Evolutionary conservation across 2,888 invertebrate genomes (phyloP), one percentile per base, ranked within the genome.

Genomic region (Luffia ferchaultella): DNA sequence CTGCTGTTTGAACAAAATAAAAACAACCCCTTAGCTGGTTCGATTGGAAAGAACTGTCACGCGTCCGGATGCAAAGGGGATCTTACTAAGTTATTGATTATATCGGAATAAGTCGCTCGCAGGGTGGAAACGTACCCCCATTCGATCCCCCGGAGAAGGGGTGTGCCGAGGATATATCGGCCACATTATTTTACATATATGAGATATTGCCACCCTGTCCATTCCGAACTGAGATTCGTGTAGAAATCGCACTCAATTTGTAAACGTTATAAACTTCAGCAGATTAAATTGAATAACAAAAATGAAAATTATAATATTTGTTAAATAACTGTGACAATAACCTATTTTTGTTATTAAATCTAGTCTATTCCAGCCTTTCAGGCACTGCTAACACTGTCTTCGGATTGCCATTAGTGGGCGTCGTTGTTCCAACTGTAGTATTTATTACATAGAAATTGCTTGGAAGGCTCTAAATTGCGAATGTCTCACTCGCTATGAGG

Each of bases 1-100:
- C 68, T 59, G 42, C 63, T 80, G 74, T 83, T 82, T 82, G 82
- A 76, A 78, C 75, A 77, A 73, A 78, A 76, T 68, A 73, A 67
- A 68, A 67, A 62, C 74, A 70, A 70, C 67, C 67, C 73, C 76
- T 73, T 75, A 72, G 68, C 70, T 62, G 58, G 57, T 60, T 71
- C 70, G 76, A 77, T 75, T 77, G 72, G 76, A 68, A 73, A 70
- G 68, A 78, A 78, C 79, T 83, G 83, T 82, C 83, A 80, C 80
- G 73, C 70, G 74, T 70, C 67, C 75, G 77, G 77, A 83, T 82
- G 83, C 82, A 82, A 83, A 83, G 82, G 82, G 83, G 82, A 83
- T 83, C 79, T 77, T 71, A 75, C 79, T 82, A 80, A 82, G 83
- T 84, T 84, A 84, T 84, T 83, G 84, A 84, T 84, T 84, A 84